Conservation (phyloP, 2,113 vertebrate species). For the Sphaerodactylus townsendi region DNA sequence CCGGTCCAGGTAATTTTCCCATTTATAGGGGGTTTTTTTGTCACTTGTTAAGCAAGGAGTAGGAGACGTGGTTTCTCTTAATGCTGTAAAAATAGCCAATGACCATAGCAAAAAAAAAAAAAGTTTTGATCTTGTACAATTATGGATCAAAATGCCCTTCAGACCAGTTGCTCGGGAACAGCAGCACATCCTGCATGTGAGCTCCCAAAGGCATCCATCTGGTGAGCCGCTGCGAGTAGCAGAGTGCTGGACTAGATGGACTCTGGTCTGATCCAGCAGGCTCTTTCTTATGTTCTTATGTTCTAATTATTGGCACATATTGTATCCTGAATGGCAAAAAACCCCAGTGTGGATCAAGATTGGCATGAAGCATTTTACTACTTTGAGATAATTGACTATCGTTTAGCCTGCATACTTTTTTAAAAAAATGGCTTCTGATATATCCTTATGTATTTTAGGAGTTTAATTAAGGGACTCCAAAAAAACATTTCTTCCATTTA, state of each 20-base stretch:
- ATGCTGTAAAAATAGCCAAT: conserved; percentile 24
- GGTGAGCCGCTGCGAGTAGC: too few species aligned
- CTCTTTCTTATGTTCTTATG: too few species aligned
- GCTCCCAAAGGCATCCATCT: too few species aligned
- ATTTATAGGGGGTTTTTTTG: conserved; percentile 69
- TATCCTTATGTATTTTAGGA: neutral
- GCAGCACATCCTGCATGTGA: too few species aligned
- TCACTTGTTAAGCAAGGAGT: conserved; percentile 50
- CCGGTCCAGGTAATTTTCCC: conserved; percentile 79
- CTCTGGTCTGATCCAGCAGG: too few species aligned
- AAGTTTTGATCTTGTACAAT: neutral
- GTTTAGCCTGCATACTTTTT: neutral
- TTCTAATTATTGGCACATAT: too few species aligned
- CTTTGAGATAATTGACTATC: neutral
- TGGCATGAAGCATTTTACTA: neutral
- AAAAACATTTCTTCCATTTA: neutral
- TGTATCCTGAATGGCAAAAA: neutral
- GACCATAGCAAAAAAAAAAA: neutral
- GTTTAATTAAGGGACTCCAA: neutral
- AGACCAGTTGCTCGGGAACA: too few species aligned
- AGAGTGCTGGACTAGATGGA: too few species aligned
- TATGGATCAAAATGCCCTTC: too few species aligned
- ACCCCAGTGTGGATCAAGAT: neutral
- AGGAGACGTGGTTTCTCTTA: conserved; percentile 30
- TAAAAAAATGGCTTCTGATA: too few species aligned